These are phyloP conservation scores for Ennomos erosarius DNA, from an alignment of 2,888 invertebrate species.

Conservation along the genomic window DNA sequence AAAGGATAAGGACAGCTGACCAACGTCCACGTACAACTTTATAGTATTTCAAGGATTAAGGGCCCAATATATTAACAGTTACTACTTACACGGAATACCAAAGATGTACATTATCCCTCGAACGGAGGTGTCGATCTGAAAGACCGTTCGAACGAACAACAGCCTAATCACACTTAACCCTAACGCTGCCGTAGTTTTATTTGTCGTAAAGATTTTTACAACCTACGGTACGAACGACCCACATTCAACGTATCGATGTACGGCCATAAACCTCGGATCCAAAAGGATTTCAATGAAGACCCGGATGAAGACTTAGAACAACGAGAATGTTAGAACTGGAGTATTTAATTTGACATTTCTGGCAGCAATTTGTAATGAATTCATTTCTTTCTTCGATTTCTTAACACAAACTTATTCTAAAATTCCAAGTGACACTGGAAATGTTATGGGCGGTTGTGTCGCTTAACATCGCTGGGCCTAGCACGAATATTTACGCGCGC, in stretches of 20 bases:
- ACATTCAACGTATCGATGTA: conserved; percentile 58
- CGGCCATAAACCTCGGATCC: conserved; percentile 63
- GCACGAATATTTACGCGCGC: no score
- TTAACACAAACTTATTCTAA: no score
- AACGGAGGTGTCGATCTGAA: conserved; percentile 45
- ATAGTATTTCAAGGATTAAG: conserved; percentile 32
- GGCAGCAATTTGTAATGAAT: conserved; percentile 1
- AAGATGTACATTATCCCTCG: conserved; percentile 36
- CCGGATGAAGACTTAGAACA: conserved; percentile 39
- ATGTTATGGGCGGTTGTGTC: no score
- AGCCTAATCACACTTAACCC: conserved; percentile 78
- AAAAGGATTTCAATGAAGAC: conserved; percentile 65
- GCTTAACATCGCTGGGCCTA: no score
- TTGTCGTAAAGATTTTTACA: conserved; percentile 78
- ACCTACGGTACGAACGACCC: conserved; percentile 60
- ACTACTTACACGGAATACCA: conserved; percentile 30
- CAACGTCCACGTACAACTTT: conserved; percentile 25
- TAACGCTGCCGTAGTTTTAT: conserved; percentile 69
- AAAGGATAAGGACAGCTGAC: conserved; percentile 31
- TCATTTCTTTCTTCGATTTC: no score
- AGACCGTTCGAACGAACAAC: conserved; percentile 42
- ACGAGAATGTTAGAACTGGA: conserved; percentile 23
- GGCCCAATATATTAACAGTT: conserved; percentile 35
- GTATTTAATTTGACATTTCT: conserved; percentile 10
- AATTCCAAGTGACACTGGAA: no score